Conservation (phyloP, 2,797 vertebrate genomes). For the Cephalopachus bancanus region DNA sequence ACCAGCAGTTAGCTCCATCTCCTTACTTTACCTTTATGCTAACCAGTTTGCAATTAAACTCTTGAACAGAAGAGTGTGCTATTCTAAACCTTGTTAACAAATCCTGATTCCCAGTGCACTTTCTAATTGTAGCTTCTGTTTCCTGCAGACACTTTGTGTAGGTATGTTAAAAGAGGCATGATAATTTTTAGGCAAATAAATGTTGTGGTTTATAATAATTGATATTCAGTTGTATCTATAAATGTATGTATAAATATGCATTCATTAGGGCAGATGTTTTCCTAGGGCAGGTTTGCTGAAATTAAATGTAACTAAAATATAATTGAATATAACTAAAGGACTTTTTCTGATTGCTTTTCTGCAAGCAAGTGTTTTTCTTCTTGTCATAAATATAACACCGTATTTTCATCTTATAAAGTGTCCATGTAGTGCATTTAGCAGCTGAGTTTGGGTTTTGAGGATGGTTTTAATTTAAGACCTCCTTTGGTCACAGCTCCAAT, state of each 20-base stretch:
- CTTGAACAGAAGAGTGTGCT: conserved; percentile 65
- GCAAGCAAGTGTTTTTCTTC: conserved; percentile 52
- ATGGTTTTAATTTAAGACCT: conserved; percentile 45
- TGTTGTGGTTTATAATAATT: conserved; percentile 73
- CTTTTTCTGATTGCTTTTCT: conserved; percentile 68
- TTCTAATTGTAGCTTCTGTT: conserved; percentile 73
- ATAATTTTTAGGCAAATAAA: conserved; percentile 69
- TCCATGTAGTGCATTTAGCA: conserved; percentile 27
- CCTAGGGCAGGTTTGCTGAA: conserved; percentile 44
- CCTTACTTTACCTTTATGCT: conserved; percentile 55
- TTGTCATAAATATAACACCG: conserved; percentile 52
- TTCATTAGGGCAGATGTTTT: neutral
- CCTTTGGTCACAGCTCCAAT: conserved; percentile 52
- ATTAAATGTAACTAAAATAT: conserved; percentile 52
- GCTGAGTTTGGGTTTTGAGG: conserved; percentile 42
- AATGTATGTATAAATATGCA: conserved; percentile 50
- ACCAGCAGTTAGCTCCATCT: neutral
- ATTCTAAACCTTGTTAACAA: conserved; percentile 67
- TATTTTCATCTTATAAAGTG: conserved; percentile 50
- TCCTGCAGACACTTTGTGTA: conserved; percentile 54
- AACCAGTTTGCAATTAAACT: conserved; percentile 63
- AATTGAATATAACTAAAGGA: conserved; percentile 55
- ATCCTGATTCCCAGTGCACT: neutral
- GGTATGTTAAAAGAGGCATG: conserved; percentile 73
- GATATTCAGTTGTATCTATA: conserved; percentile 69